Evolutionary conservation across 2,113 vertebrate species (phyloP), one percentile per base, ranked within the genome.

Genomic region (crab-eating macaque (Macaca fascicularis)): DNA sequence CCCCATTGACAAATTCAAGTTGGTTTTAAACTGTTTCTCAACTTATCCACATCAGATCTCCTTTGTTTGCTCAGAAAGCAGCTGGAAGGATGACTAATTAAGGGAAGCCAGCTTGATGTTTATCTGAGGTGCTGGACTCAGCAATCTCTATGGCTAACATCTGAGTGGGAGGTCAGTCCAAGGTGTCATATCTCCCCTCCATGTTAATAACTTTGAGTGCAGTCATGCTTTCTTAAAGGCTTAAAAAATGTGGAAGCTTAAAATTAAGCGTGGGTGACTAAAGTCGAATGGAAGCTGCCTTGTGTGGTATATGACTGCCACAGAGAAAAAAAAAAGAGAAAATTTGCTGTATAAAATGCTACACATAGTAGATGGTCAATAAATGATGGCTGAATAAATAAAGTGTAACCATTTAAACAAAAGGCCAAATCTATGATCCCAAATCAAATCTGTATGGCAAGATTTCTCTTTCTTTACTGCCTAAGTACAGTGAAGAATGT

Each of bases 41-140:
- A 52, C 23, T 93, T 93, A 52, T 80, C 70, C 52, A 84, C 61
- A 69, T 59, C 35, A 90, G 69, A 72, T 84, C 59, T 89, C 67
- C 25, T 90, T 55, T 67, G 43, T 96, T 96, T 96, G 64, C 32
- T 43, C 38, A 67, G 76, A 57, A 22, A 90, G 69, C 43, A 89
- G 84, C 32, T 75, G 55, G 75, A 82, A 93, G 7, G 13, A 55
- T 38, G 57, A 43, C 43, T 91, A 64, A 96, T 94, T 78, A 13
- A 50, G 0, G 23, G 48, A 81, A 43, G 32, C 2, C 81, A 90
- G 38, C 4, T 22, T 82, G 78, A 38, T 81, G 20, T 8, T 43
- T 7, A 3, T 67, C 80, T 89, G 78, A 85, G 27, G 76, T 91
- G 43, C 16, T 38, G 40, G 87, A 70, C 0, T 9, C 20, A 93